phyloP scores from a whole-genome alignment of 2,113 vertebrate genomes.

The Dasyurus viverrinus region DNA sequence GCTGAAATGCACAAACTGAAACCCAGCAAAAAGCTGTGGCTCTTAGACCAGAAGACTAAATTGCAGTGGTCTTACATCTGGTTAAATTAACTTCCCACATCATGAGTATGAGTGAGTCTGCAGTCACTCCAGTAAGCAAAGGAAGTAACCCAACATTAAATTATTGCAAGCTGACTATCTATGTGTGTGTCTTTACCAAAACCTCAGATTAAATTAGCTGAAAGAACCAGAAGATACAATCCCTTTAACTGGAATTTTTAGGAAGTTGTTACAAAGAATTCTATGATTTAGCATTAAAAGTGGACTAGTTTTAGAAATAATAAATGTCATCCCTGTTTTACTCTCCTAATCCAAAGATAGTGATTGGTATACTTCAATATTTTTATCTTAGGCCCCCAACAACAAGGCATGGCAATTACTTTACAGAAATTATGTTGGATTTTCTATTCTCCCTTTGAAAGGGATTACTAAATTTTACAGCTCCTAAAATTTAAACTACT shows the following conservation, averaged over 20 bases:
- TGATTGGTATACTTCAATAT: slow-evolving; percentile 8
- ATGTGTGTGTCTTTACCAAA: slow-evolving; percentile 70
- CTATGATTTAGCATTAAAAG: slow-evolving; percentile 3
- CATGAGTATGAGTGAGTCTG: slow-evolving; percentile 61
- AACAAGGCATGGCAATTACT: slow-evolving; percentile 14
- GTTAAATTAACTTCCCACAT: slow-evolving; percentile 75
- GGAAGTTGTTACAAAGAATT: not conserved
- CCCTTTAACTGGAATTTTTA: slow-evolving; percentile 23
- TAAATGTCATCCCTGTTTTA: not conserved
- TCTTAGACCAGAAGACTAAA: slow-evolving; percentile 68
- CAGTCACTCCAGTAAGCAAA: slow-evolving; percentile 65
- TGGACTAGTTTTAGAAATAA: slow-evolving; percentile 24
- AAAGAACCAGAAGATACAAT: slow-evolving; percentile 27
- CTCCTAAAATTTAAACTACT: not conserved
- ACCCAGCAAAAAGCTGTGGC: slow-evolving; percentile 62
- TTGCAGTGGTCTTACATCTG: slow-evolving; percentile 73
- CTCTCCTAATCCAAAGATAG: not conserved
- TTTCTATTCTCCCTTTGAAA: not conserved
- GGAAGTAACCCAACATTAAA: slow-evolving; percentile 70
- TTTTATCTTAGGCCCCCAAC: not conserved
- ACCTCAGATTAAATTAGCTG: slow-evolving; percentile 48
- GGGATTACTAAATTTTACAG: not conserved
- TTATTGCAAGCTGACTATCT: slow-evolving; percentile 67
- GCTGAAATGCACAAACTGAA: slow-evolving; percentile 69
- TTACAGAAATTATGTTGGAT: not conserved